Base-by-base conservation (phyloP, 1,140 invertebrate genomes). In the Eueides isabella region DNA sequence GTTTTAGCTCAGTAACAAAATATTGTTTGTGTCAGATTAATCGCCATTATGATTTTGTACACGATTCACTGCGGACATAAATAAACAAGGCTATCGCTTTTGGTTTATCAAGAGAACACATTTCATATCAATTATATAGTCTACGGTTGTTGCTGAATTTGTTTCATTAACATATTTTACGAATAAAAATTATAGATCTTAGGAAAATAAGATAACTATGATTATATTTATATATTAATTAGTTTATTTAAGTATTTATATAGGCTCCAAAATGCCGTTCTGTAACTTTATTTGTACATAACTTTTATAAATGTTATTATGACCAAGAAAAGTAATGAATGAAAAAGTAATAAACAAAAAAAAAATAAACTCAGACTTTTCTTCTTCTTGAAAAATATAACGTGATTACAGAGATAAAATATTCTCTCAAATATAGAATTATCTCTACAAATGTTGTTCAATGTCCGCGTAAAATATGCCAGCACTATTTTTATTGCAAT, bases 21-120 rank as follows among this genome's bases (percentile, higher is more conserved):
- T 85, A 88, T 86, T 85, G 72, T 79, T 85, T 84, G 72, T 79
- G 80, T 81, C 78, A 81, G 81, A 83, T 84, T 80, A 84, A 80
- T 84, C 78, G 75, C 77, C 77, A 79, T 77, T 75, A 78, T 78
- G 78, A 80, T 77, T 74, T 69, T 67, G 72, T 74, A 79, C 78
- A 79, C 78, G 78, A 79, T 77, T 79, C 67, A 74, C 70, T 72
- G 61, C 41, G 41, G 65, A 67, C 68, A 76, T 76, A 72, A 76
- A 76, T 76, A 72, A 76, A 76, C 74, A 68, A 67, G 19, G 66
- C 73, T 75, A 75, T 73, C 64, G 63, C 19, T 12, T 66, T 66
- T 61, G 26, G 64, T 66, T 72, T 48, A 66, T 72, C 44, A 62
- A 55, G 38, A 19, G 61, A 61, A 63, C 41, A 48, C 28, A 35